These are phyloP conservation scores for Tretioscincus oriximinensis DNA, from an alignment of 2,113 vertebrate species.

Conservation along the genomic window DNA sequence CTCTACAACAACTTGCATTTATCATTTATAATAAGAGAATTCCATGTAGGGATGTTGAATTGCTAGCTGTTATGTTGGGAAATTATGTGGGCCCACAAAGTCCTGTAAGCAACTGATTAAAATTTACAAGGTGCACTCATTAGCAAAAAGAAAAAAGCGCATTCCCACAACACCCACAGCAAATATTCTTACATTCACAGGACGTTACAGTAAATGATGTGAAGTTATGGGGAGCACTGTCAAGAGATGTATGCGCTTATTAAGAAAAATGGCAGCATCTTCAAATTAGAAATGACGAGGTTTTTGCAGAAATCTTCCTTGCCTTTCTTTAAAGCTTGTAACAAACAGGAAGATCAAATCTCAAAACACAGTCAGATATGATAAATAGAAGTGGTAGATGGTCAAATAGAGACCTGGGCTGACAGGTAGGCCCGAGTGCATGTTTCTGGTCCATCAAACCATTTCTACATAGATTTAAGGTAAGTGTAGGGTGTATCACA, in stretches of 20 bases:
- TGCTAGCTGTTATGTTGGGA: conserved; percentile 34
- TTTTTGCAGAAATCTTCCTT: conserved; percentile 23
- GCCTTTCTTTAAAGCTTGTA: not conserved
- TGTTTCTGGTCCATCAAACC: too few relatives aligned
- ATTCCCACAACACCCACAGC: conserved; percentile 7
- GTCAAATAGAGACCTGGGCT: too few relatives aligned
- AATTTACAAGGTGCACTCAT: conserved; percentile 32
- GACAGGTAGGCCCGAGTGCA: too few relatives aligned
- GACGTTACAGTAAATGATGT: not conserved
- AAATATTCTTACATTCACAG: conserved; percentile 37
- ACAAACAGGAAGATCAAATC: not conserved
- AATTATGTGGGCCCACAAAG: conserved; percentile 25
- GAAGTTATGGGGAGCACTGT: conserved; percentile 2
- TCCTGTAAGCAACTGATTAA: conserved; percentile 35
- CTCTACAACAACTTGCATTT: conserved; percentile 22
- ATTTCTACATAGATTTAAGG: too few relatives aligned
- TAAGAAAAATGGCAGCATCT: not conserved
- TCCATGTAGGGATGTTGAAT: conserved; percentile 15
- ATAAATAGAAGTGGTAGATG: too few relatives aligned
- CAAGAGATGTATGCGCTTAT: conserved; percentile 18
- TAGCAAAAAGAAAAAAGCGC: conserved; percentile 17
- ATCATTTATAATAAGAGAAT: conserved; percentile 29
- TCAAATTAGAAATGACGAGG: not conserved
- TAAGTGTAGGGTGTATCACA: too few relatives aligned
- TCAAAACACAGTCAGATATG: not conserved